Conservation (phyloP, 2,797 vertebrate genomes). For the Psittacula derbiana region DNA sequence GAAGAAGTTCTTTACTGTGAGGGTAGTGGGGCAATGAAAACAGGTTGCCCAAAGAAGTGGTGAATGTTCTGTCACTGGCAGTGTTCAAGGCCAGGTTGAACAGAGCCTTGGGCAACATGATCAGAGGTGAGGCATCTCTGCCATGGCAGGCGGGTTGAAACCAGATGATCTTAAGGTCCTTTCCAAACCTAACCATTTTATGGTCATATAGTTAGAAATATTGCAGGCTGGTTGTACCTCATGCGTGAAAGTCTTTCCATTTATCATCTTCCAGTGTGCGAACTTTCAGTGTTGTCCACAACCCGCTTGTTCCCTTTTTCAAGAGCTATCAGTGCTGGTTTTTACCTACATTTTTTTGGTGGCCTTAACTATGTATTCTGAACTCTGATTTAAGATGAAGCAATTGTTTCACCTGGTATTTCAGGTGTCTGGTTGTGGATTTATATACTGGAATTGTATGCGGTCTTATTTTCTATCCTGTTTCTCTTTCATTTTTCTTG, state of each 20-base stretch:
- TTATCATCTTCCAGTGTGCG: rapidly evolving
- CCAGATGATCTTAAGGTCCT: neutral
- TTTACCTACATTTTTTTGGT: neutral
- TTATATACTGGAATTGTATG: neutral
- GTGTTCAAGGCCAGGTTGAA: neutral
- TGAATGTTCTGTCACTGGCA: neutral
- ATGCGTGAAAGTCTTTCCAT: neutral
- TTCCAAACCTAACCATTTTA: neutral
- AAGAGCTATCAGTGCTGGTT: neutral
- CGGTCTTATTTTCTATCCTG: neutral
- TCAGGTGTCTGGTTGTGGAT: neutral
- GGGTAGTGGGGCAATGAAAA: neutral
- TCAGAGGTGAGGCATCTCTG: neutral
- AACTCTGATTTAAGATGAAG: neutral
- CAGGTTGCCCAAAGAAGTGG: neutral
- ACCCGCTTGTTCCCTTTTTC: neutral
- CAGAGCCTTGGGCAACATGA: neutral
- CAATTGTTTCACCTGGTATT: neutral
- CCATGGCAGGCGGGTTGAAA: neutral
- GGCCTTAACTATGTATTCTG: neutral
- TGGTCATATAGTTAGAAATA: neutral
- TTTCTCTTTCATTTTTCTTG: neutral
- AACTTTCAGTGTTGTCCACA: neutral
- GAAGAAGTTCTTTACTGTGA: neutral
- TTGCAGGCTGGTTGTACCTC: neutral